A percentile compares a stretch with the other conserved stretches of the same genome.
Conservation (phyloP, 1,140 invertebrate species). For the Drosophila subobscura region DNA sequence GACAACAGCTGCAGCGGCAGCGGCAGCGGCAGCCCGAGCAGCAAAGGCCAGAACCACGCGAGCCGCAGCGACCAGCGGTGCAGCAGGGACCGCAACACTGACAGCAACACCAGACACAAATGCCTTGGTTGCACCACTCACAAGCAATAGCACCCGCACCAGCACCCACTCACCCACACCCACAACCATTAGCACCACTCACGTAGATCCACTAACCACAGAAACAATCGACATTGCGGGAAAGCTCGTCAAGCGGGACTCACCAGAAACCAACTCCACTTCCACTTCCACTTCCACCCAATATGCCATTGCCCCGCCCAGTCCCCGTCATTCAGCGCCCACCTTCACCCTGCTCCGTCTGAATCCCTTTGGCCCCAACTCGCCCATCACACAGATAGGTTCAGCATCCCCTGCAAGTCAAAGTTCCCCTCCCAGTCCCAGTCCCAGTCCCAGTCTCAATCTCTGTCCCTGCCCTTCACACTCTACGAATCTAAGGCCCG, state of each 20-base stretch:
- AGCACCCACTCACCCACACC: slow-evolving; percentile 18
- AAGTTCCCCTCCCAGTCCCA: neutral
- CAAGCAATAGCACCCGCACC: slow-evolving; percentile 30
- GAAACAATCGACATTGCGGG: too few relatives aligned
- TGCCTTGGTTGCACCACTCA: slow-evolving; percentile 25
- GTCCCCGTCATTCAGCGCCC: slow-evolving; percentile 49
- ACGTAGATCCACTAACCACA: slow-evolving; percentile 37
- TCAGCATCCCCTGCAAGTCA: neutral
- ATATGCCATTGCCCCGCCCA: slow-evolving; percentile 55
- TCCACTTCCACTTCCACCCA: slow-evolving; percentile 4
- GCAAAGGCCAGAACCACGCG: slow-evolving; percentile 2
- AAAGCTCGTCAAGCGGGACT: slow-evolving; percentile 38
- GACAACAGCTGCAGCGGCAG: slow-evolving; percentile 24
- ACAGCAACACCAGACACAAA: slow-evolving; percentile 19
- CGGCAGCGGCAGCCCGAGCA: slow-evolving; percentile 1
- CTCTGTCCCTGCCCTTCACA: slow-evolving; percentile 12
- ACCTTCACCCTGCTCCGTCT: slow-evolving; percentile 58
- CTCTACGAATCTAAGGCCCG: slow-evolving; percentile 44
- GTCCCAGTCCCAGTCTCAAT: slow-evolving; percentile 14
- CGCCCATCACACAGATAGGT: slow-evolving; percentile 23
- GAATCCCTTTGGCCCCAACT: slow-evolving; percentile 42
- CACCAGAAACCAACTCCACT: slow-evolving; percentile 13
- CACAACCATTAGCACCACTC: slow-evolving; percentile 36
- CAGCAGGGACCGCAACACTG: slow-evolving; percentile 11
- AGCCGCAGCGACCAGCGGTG: slow-evolving; percentile 18